Base-by-base conservation (phyloP, 2,888 invertebrate species). In the Agonopterix arenella region DNA sequence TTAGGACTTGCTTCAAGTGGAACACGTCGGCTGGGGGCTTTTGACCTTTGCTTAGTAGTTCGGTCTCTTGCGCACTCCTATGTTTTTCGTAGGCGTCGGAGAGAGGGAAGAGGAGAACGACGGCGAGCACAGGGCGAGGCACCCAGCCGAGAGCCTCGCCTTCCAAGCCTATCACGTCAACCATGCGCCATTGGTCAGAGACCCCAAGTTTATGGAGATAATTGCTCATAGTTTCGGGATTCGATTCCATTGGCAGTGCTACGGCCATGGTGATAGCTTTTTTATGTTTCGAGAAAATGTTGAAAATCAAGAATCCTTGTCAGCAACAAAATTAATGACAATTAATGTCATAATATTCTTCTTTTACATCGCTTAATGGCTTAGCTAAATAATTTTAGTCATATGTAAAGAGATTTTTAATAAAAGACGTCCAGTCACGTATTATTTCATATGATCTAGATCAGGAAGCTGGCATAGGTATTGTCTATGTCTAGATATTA, bases 161-260 rank as follows among this genome's bases (percentile, higher is more conserved):
- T 57, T 98, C 98, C 59, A 98, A 86, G 0, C 97, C 96, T 64
- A 94, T 95, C n/a, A 99, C 96, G 89, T 99, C 99, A 41, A 94
- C 93, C 68, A 98, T 92, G 55, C 92, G 91, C 93, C 96, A 97
- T 66, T 93, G 91, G 37, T 91, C 86, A 5, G 94, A 92, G 44
- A 97, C 96, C 16, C 98, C 98, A 66, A 97, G 76, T 66, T 93
- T 92, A 60, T 92, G 90, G 60, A 95, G 88, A 73, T 94, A 96
- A 89, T 95, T 91, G 60, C 89, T 91, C 79, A 91, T 89, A 4
- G 90, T 90, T 62, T 92, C 92, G 0, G 92, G 92, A 61, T 91
- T 92, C 0, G 91, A 90, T 65, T 92, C 92, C 74, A 92, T 82
- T 1, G 84, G 80, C 44, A 84, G 54, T 40, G 74, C 72, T 10